These are phyloP conservation scores for Calephelis virginiensis DNA, from an alignment of 1,140 invertebrate genomes.

Conservation along the genomic window DNA sequence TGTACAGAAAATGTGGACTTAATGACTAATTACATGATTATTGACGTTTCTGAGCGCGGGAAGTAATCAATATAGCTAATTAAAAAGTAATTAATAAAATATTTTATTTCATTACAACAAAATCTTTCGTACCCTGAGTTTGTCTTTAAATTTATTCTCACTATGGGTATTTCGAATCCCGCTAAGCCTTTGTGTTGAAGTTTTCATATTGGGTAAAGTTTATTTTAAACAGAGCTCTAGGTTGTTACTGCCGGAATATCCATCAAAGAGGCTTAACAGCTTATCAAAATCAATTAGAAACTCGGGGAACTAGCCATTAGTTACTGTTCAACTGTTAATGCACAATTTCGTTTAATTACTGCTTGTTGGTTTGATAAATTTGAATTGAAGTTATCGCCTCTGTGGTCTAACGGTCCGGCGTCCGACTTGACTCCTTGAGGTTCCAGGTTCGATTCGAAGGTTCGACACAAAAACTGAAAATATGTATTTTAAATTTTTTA, in stretches of 20 bases:
- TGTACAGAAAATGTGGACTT: no score
- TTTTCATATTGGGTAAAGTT: conserved; percentile 15
- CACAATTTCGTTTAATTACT: conserved; percentile 27
- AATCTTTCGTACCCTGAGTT: background rate
- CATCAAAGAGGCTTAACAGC: conserved; percentile 64
- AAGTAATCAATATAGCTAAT: no score
- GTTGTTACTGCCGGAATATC: conserved; percentile 53
- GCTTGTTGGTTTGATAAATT: background rate
- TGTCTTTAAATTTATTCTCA: no score
- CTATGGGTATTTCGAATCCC: background rate
- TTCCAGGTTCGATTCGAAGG: no score
- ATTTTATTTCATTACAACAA: background rate
- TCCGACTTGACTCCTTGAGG: no score
- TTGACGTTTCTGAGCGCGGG: no score
- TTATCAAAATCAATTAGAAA: conserved; percentile 71
- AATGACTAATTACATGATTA: no score
- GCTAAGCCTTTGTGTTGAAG: conserved; percentile 7
- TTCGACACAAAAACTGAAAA: no score
- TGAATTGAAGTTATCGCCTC: no score
- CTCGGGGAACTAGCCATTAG: conserved; percentile 41
- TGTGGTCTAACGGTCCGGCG: no score
- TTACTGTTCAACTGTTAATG: conserved; percentile 27
- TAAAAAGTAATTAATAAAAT: no score
- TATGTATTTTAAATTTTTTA: no score
- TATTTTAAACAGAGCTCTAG: conserved; percentile 31